Base-by-base conservation (phyloP, 2,797 vertebrate genomes). In the Neomorphus geoffroyi region DNA sequence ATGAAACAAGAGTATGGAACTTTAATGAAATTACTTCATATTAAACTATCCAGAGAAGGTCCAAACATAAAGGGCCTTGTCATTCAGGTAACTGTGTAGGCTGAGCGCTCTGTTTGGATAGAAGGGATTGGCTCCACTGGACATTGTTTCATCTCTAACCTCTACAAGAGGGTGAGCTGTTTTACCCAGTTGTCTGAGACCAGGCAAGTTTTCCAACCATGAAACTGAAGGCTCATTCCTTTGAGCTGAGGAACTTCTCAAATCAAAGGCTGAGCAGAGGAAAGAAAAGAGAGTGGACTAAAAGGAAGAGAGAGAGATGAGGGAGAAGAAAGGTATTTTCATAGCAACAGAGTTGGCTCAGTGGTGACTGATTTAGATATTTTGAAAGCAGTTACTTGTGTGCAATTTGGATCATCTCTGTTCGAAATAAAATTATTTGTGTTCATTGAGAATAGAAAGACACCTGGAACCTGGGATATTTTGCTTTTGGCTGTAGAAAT, bases 1-100 rank as follows among this genome's bases (percentile, higher is more conserved):
- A 90, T 95, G 81, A 95, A 93, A 95, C 73, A 95, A 89, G 85
- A 92, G 61, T 75, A 83, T 92, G 75, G 96, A 96, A 92, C 86
- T 82, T 95, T 87, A 87, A 95, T 92, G 61, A 92, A 93, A 94
- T 94, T 93, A 88, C 92, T 95, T 92, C 53, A 26, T 64, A 53
- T 84, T 92, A 86, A 93, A 77, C 83, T 90, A 56, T 85, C 67
- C 84, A 61, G 48, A 91, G 89, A 85, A 96, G 65, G 50, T 62
- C 92, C 86, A 87, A 91, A 88, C 80, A 86, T 71, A 53, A 96
- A 87, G 85, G 45, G 43, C 16, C 72, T 89, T 5, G 0, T 93
- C 46, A 43, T 23, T 73, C 58, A 73, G 62, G 48, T 77, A 65
- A n/a, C 5, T 9, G 8, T 33, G 48, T 22, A 78, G 90, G 81